Evolutionary conservation across 2,113 vertebrate genomes (phyloP), one percentile per base, ranked within the genome.

Genomic region (Stegastes partitus): DNA sequence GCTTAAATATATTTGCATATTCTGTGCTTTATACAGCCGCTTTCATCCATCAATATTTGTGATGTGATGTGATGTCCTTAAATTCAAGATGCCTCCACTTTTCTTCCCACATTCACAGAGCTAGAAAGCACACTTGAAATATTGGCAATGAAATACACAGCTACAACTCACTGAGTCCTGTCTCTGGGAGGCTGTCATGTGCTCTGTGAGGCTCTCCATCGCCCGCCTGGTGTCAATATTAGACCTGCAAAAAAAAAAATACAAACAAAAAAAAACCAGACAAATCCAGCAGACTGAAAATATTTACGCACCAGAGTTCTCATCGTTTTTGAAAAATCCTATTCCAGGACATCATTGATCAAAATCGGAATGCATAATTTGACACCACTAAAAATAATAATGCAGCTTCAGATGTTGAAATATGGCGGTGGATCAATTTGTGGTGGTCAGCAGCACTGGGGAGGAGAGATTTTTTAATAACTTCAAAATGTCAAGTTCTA

Each of bases 221-320:
- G 93, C 94, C 82, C 83, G 94, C 77, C 93, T 96, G 69, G 95
- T 97, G 92, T 97, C 96, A 50, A 96, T 94, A 88, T 99, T 97
- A 14, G 92, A 94, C 91, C 97, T 99, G 16, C 3, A 50, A 28
- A 71, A 4, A 57, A 90, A 70, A 50, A 61, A 67, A 25, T 16
- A 0, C 53, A 89, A 42, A 42, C 14, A 15, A 79, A 7, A 21
- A 18, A 39, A 0, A 55, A 88, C 81, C 1, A 73, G 51, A 77
- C 57, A 74, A 83, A 85, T 50, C 11, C 68, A 68, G 45, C 31
- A 11, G 14, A 21, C 14, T 59, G 63, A 42, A 50, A 37, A 68
- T 61, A 67, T 73, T 77, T 65, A 66, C 63, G 59, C 68, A 62
- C 34, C 34, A 31, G 15, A 66, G 61, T 14, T 65, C 50, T 55